Conservation (phyloP, 2,113 vertebrate species). For the Petrocephalus microphthalmus region DNA sequence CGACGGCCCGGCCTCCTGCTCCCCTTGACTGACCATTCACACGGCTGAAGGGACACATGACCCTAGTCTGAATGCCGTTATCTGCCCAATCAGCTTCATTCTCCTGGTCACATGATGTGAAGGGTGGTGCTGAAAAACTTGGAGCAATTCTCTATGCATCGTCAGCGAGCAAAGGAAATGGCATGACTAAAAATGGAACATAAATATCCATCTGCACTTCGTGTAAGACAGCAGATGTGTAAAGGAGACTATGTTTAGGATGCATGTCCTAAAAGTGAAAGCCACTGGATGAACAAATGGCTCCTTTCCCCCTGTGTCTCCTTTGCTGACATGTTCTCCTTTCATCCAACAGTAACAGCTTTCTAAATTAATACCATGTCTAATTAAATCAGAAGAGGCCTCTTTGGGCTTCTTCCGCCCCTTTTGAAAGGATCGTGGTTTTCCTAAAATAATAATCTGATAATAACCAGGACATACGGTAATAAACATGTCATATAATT, state of each 20-base stretch:
- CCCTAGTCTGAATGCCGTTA: background rate
- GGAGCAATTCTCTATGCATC: background rate
- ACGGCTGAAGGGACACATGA: background rate
- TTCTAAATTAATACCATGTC: slow-evolving; percentile 10
- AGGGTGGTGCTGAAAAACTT: background rate
- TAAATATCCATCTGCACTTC: background rate
- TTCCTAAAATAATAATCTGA: background rate
- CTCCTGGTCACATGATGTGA: background rate
- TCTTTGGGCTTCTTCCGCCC: background rate
- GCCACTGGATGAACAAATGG: background rate
- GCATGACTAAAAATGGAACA: background rate
- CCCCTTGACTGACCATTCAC: background rate
- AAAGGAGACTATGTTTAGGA: background rate
- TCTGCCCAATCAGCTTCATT: background rate
- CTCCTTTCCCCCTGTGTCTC: background rate
- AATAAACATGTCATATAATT: background rate
- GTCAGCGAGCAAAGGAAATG: background rate
- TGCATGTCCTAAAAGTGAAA: background rate
- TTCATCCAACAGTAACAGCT: background rate
- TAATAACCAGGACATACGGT: background rate
- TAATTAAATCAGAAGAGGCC: background rate
- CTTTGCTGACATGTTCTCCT: background rate
- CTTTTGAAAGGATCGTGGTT: background rate
- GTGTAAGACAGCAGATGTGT: background rate
- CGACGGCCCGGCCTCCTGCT: background rate